These are phyloP conservation scores for Pseudomyrmex concolor DNA, from an alignment of 1,140 invertebrate species.

Conservation along the genomic window DNA sequence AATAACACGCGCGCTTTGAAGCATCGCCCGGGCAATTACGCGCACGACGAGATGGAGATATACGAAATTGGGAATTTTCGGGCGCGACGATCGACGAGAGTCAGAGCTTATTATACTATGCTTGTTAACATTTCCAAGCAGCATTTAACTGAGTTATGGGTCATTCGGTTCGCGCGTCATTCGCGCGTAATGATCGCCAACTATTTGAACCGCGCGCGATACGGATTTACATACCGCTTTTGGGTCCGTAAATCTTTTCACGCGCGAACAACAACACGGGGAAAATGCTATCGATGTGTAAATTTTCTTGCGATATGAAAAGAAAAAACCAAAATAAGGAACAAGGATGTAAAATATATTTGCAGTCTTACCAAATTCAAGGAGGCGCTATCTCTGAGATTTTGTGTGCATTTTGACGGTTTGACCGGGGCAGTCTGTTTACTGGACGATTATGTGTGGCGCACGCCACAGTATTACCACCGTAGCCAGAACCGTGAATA, in stretches of 20 bases:
- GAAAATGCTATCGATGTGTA: no score
- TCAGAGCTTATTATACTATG: conserved; percentile 32
- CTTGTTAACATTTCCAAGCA: conserved; percentile 50
- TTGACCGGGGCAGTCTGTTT: conserved; percentile 85
- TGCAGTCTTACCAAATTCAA: conserved; percentile 70
- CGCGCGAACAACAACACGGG: no score
- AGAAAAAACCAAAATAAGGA: background rate
- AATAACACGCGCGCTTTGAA: conserved; percentile 28
- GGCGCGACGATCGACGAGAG: conserved; percentile 18
- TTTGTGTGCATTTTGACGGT: conserved; percentile 74
- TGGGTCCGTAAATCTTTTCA: background rate
- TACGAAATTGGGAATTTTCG: conserved; percentile 53
- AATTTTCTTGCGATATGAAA: background rate
- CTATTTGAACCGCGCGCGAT: background rate
- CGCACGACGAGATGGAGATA: conserved; percentile 3
- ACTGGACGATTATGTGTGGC: conserved; percentile 98
- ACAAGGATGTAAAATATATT: no score
- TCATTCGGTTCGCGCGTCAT: conserved; percentile 5
- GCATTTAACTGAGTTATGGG: conserved; percentile 57
- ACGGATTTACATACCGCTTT: conserved; percentile 40
- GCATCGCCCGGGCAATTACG: conserved; percentile 31
- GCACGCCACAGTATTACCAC: conserved; percentile 96
- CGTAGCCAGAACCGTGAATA: conserved; percentile 98
- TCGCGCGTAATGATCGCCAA: conserved; percentile 12
- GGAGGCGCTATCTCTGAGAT: conserved; percentile 69